These are phyloP conservation scores for Leptinotarsa texana DNA, from an alignment of 1,140 invertebrate genomes.

Conservation along the genomic window DNA sequence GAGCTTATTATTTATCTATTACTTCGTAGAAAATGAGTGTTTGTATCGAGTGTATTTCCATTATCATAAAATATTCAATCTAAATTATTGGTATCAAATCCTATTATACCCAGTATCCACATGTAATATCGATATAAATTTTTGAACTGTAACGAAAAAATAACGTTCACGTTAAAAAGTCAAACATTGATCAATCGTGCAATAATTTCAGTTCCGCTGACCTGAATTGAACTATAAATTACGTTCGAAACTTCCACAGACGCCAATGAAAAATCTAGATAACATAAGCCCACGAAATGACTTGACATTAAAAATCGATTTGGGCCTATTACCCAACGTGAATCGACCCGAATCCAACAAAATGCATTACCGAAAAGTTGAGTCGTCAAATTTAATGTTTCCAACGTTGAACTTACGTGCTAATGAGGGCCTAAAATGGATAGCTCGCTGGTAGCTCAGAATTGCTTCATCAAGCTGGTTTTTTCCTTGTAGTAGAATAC, in stretches of 20 bases:
- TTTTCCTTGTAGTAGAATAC: conserved; percentile 89
- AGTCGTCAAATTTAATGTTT: conserved; percentile 1
- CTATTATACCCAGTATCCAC: too few relatives aligned
- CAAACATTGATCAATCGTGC: too few relatives aligned
- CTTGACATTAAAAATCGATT: conserved; percentile 6
- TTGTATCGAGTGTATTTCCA: too few relatives aligned
- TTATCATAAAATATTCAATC: too few relatives aligned
- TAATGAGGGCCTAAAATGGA: conserved; percentile 90
- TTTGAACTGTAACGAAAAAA: too few relatives aligned
- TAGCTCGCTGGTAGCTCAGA: conserved; percentile 88
- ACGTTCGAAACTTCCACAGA: background rate
- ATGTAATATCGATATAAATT: too few relatives aligned
- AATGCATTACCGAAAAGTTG: background rate
- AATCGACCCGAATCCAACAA: background rate
- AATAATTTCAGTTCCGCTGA: too few relatives aligned
- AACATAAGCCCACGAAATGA: background rate
- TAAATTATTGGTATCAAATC: too few relatives aligned
- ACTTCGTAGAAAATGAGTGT: too few relatives aligned
- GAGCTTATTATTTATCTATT: too few relatives aligned
- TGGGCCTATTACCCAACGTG: background rate
- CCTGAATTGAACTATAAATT: too few relatives aligned
- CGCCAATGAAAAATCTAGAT: background rate
- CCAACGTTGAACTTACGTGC: conserved; percentile 78
- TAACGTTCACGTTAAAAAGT: too few relatives aligned
- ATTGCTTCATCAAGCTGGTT: conserved; percentile 87